A percentile compares a stretch with the other conserved stretches of the same genome.
Conservation (phyloP, 1,140 invertebrate species). For the Magallana angulata region DNA sequence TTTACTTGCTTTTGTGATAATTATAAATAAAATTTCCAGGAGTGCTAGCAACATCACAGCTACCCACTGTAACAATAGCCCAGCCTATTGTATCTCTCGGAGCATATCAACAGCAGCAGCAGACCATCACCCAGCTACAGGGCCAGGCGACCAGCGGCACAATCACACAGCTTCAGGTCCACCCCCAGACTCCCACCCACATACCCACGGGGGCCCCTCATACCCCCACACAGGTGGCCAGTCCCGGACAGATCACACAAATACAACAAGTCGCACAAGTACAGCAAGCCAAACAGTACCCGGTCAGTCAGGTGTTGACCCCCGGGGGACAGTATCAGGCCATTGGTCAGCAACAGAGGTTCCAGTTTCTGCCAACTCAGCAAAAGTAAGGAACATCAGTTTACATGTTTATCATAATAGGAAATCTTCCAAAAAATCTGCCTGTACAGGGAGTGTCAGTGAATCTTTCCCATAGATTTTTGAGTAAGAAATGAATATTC, state of each 20-base stretch:
- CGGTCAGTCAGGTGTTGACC: conserved; percentile 19
- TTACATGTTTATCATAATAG: too few species aligned
- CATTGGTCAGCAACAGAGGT: conserved; percentile 3
- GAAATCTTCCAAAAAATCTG: too few species aligned
- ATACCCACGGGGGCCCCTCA: conserved; percentile 23
- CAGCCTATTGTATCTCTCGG: conserved; percentile 52
- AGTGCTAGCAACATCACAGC: conserved; percentile 37
- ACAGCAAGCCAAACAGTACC: conserved; percentile 34
- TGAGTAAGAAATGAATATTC: too few species aligned
- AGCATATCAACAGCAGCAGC: conserved; percentile 46
- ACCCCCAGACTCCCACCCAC: conserved; percentile 48
- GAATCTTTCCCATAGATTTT: too few species aligned
- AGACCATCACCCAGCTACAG: conserved; percentile 4
- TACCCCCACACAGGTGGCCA: conserved; percentile 44
- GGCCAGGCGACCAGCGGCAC: neutral
- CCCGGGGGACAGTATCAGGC: conserved; percentile 19
- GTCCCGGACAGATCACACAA: conserved; percentile 37
- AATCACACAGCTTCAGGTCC: conserved; percentile 54
- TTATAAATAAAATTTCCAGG: neutral
- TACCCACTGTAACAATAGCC: conserved; percentile 46
- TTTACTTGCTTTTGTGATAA: too few species aligned
- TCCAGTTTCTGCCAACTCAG: conserved; percentile 32
- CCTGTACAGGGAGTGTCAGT: too few species aligned
- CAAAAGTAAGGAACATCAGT: neutral
- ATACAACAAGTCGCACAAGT: conserved; percentile 42